Evolutionary conservation across 2,888 invertebrate genomes (phyloP).

Genomic region (Polia nebulosa): DNA sequence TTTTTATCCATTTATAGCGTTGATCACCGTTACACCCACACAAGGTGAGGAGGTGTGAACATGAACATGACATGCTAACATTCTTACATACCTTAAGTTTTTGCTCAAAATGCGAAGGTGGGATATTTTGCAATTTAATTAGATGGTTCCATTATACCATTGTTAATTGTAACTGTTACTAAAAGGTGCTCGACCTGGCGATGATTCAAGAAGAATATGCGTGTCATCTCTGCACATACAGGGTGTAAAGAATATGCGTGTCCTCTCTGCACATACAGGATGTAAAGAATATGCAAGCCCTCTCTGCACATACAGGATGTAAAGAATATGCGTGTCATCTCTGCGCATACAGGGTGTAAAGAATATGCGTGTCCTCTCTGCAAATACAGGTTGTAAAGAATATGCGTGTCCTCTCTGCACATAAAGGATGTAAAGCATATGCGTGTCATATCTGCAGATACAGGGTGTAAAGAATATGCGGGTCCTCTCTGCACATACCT

Average conservation of each 20-base stretch:
- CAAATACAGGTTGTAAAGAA: no score
- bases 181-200: constrained; percentile 52
- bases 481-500: no score
- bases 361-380: no score
- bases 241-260: neutral
- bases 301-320: no score
- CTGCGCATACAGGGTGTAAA: no score
- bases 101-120: constrained; percentile 54
- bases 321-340: no score
- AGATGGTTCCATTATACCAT: constrained; percentile 58
- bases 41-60: constrained; percentile 35
- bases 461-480: no score
- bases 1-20: neutral
- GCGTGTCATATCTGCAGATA: no score
- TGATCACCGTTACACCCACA: constrained; percentile 20
- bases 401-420: no score
- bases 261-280: no score
- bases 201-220: constrained; percentile 48
- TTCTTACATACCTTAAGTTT: constrained; percentile 33
- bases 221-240: constrained; percentile 36
- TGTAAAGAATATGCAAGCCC: no score
- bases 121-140: constrained; percentile 62
- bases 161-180: constrained; percentile 65
- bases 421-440: no score
- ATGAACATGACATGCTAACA: constrained; percentile 28